Evolutionary conservation across 2,888 invertebrate species (phyloP), one percentile per base, ranked within the genome.

Genomic region (Oscheius myriophilus): DNA sequence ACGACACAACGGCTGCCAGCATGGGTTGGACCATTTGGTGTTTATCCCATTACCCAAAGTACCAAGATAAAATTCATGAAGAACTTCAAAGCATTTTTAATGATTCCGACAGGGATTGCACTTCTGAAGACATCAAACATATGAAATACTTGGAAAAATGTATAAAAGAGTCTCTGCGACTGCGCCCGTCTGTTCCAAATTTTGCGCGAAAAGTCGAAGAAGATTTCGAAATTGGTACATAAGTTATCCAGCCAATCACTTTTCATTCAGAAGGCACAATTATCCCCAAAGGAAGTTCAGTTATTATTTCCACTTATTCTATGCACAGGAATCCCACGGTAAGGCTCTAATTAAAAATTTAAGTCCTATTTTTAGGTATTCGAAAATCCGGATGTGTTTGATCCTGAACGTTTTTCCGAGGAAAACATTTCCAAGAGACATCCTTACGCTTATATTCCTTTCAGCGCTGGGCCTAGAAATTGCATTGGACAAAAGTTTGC

Each of bases 401-500:
- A 78, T 54, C 78, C 78, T 2, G 78, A 78, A 18, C 59, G 73
- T 55, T 78, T 78, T 39, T 51, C 46, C 11, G 78, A 78, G 18
- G 76, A 76, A 12, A 64, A 71, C 23, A 52, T 75, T 4, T 62
- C 73, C 2, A 79, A 81, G n/a, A 78, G 88, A 49, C 87, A 88
- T 75, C 87, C 89, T 0, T 89, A 82, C 80, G 83, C 87, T n/a
- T 89, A 86, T 77, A 84, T 89, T 26, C 89, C 89, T 2, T 89
- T 89, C 82, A 88, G 88, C 23, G 89, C 89, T 42, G 89, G 89
- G 11, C 83, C 86, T 0, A 81, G 89, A 21, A 89, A 89, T 78
- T 89, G 89, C 73, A 88, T 89, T 43, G 89, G 82, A 16, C 78
- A 78, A 42, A 78, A 78, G 59, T 78, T 78, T 41, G 78, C 78